These are phyloP conservation scores for Apostichopus parvimensis DNA, from an alignment of 35 echinoderm and acorn worm genomes.

Conservation along the genomic window DNA sequence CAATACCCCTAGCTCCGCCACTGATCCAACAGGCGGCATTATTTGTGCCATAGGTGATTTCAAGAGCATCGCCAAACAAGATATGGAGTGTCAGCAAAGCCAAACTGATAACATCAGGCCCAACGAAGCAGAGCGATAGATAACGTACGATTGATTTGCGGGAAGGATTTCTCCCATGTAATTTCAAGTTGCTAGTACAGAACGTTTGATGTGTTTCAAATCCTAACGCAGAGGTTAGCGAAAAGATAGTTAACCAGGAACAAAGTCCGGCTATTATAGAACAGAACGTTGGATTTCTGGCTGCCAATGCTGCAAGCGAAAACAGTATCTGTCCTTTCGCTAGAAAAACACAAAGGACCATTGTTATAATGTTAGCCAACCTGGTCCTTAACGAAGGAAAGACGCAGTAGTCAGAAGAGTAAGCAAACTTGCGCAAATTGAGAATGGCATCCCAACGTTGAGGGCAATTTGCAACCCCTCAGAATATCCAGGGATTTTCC, in stretches of 20 bases:
- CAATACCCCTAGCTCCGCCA: too few species aligned
- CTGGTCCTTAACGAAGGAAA: constrained; percentile 1
- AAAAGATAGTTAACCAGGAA: constrained; percentile 3
- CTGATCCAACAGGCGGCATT: constrained; percentile 23
- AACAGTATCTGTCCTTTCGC: not conserved
- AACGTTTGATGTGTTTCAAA: constrained; percentile 13
- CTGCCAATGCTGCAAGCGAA: not conserved
- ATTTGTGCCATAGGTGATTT: not conserved
- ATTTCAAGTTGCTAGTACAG: not conserved
- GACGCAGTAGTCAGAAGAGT: constrained; percentile 6
- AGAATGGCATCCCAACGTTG: not conserved
- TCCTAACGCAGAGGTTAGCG: not conserved
- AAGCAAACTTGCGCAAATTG: not conserved
- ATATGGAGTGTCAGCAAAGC: not conserved
- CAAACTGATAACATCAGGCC: not conserved
- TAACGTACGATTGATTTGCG: not conserved
- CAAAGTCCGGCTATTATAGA: not conserved
- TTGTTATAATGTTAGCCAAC: not conserved
- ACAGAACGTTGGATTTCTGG: not conserved
- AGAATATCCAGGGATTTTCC: not conserved
- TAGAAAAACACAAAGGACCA: constrained; percentile 12
- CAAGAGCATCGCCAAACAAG: not conserved
- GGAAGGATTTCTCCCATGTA: not conserved
- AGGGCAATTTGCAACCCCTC: not conserved
- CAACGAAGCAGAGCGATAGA: not conserved